phyloP scores from a whole-genome alignment of 1,140 invertebrate species.

The Coptotermes formosanus region DNA sequence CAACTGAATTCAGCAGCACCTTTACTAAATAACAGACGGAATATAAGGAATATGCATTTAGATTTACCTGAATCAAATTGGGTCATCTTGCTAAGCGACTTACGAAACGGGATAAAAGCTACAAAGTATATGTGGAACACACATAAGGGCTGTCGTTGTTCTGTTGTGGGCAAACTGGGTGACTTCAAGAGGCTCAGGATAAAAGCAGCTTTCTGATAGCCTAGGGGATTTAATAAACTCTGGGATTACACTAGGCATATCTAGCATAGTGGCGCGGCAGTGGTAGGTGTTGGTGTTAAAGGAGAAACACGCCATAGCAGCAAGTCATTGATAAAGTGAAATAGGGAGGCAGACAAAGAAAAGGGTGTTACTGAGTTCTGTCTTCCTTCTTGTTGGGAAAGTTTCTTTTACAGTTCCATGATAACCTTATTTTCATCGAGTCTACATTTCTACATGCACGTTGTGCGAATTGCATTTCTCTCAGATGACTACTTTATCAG shows the following conservation, averaged over 20 bases:
- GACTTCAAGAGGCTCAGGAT: background rate
- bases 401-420: background rate
- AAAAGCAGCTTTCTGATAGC: background rate
- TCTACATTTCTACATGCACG: background rate
- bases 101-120: background rate
- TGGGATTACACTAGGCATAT: background rate
- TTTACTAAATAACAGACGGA: no score
- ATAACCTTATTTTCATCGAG: background rate
- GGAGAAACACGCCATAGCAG: background rate
- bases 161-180: background rate
- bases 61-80: background rate
- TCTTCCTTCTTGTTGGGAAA: background rate
- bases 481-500: background rate
- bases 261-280: background rate
- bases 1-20: no score
- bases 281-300: background rate
- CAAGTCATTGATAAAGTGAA: background rate
- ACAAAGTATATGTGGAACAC: no score
- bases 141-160: background rate
- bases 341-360: background rate
- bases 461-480: background rate
- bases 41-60: no score
- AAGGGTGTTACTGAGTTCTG: background rate
- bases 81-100: background rate
- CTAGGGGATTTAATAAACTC: background rate